These are phyloP conservation scores for Caerostris darwini DNA, from an alignment of 1,140 invertebrate species.

Conservation along the genomic window DNA sequence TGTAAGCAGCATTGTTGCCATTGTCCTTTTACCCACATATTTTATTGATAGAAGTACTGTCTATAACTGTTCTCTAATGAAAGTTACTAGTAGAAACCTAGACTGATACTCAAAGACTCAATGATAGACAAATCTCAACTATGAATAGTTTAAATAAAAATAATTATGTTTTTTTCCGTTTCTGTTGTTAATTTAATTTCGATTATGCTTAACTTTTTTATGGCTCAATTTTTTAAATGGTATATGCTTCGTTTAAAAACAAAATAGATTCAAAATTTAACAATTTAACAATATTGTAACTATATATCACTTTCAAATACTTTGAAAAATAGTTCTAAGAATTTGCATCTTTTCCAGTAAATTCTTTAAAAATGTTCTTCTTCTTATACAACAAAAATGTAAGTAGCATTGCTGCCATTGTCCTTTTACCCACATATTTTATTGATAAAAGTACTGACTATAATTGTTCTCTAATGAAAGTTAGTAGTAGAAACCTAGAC, in stretches of 20 bases:
- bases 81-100: too few relatives aligned
- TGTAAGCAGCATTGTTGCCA: background rate
- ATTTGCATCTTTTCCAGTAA: too few relatives aligned
- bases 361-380: background rate
- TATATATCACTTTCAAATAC: background rate
- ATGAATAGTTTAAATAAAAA: too few relatives aligned
- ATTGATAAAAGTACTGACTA: background rate
- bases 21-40: background rate
- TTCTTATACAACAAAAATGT: background rate
- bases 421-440: background rate
- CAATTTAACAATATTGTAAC: background rate
- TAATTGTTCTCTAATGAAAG: conserved; percentile 18
- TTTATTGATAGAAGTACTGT: background rate
- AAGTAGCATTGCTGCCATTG: background rate
- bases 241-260: too few relatives aligned
- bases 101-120: background rate
- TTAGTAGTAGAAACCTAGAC: background rate
- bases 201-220: too few relatives aligned
- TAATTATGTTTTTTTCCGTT: too few relatives aligned
- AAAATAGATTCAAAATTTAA: background rate
- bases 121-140: too few relatives aligned
- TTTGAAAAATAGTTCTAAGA: background rate
- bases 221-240: too few relatives aligned
- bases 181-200: too few relatives aligned
- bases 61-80: too few relatives aligned